Evolutionary conservation across 1,140 invertebrate genomes (phyloP), one percentile per base, ranked within the genome.

Genomic region (Berghia stephanieae): DNA sequence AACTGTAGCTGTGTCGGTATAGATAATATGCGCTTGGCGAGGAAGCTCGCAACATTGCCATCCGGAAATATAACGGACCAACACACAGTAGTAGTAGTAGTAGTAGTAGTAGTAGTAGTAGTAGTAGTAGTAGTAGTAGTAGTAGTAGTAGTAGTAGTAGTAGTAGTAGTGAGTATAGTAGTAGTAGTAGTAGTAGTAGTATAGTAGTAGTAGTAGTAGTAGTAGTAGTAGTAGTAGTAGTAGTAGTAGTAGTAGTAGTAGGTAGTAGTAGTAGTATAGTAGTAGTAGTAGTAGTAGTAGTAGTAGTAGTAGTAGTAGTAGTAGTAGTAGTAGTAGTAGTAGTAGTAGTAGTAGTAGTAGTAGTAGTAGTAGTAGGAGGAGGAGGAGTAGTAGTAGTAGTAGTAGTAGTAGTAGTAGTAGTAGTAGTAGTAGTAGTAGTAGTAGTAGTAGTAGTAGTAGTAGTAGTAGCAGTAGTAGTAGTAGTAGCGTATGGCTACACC

Each of bases 41-140:
- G n/a, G n/a, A n/a, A n/a, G n/a, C n/a, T n/a, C n/a, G n/a, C n/a
- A n/a, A n/a, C n/a, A n/a, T n/a, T n/a, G n/a, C n/a, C n/a, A n/a
- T n/a, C n/a, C n/a, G n/a, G n/a, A n/a, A n/a, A n/a, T n/a, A n/a
- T n/a, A n/a, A n/a, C n/a, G n/a, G n/a, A n/a, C n/a, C n/a, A n/a
- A n/a, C n/a, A n/a, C n/a, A n/a, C n/a, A n/a, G n/a, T 52, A 52
- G 46, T 52, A 52, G 46, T 52, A 52, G 46, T 52, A 52, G 46
- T 52, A 52, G 46, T 52, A 52, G 46, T 52, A 52, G 46, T 52
- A 52, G 46, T 52, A 52, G 46, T 52, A 52, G 46, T 52, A 52
- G 46, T 52, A 52, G 46, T 52, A 52, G 46, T 52, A 52, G 46
- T 52, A 52, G 46, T 52, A 52, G 46, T 52, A 52, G 46, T 52